Conservation (phyloP, 2,113 vertebrate genomes). For the Naja naja region DNA sequence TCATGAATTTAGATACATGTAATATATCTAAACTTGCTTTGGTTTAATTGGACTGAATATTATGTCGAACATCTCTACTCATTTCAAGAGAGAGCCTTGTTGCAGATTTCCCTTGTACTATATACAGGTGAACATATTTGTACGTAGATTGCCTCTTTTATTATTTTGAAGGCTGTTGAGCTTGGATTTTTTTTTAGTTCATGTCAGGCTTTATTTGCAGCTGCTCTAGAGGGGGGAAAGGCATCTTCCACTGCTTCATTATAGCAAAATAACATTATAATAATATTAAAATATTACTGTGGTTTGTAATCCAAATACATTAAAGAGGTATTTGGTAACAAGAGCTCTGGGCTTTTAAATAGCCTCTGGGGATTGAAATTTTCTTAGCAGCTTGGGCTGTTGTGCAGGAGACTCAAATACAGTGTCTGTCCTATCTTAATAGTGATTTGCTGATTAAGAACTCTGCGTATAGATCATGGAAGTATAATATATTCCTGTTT, state of each 20-base stretch:
- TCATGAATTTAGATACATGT: neutral
- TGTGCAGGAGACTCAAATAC: conserved; percentile 33
- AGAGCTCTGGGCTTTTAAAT: conserved; percentile 10
- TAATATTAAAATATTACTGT: neutral
- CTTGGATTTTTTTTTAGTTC: neutral
- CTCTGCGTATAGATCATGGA: conserved; percentile 24
- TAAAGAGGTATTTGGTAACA: conserved; percentile 40
- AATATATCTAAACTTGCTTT: neutral
- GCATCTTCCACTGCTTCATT: neutral
- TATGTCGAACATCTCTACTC: neutral
- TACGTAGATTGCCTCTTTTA: neutral
- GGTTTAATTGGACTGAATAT: neutral
- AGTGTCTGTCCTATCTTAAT: neutral
- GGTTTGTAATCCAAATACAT: conserved; percentile 62
- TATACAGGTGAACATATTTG: neutral
- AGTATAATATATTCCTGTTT: neutral
- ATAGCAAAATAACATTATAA: neutral
- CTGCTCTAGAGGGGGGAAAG: neutral
- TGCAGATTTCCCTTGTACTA: neutral
- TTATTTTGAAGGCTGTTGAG: neutral
- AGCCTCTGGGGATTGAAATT: conserved; percentile 1
- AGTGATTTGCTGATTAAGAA: conserved; percentile 23
- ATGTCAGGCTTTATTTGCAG: neutral
- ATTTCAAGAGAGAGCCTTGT: neutral
- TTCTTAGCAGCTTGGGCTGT: conserved; percentile 16